phyloP scores from a whole-genome alignment of 2,113 vertebrate species.

The Regulus satrapa region DNA sequence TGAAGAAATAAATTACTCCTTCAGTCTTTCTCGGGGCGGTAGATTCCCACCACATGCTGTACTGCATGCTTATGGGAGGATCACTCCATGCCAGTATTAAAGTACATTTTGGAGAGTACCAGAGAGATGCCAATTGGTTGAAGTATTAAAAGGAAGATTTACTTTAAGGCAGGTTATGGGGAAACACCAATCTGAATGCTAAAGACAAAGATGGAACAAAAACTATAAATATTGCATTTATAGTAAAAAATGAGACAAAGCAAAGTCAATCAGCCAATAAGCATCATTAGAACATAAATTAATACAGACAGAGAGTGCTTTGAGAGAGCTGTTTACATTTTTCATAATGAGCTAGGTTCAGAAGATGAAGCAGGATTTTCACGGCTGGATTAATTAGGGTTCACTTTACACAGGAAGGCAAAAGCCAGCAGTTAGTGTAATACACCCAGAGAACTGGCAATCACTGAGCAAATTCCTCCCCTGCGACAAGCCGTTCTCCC shows the following conservation, averaged over 20 bases:
- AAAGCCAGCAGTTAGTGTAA: background rate
- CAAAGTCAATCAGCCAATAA: background rate
- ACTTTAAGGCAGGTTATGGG: background rate
- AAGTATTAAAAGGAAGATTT: background rate
- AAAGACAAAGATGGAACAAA: background rate
- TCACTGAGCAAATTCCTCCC: background rate
- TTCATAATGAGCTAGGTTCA: slow-evolving; percentile 3
- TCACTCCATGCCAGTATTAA: background rate
- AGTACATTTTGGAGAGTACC: background rate
- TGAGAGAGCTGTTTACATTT: slow-evolving; percentile 18
- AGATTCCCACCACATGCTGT: background rate
- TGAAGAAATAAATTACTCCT: background rate
- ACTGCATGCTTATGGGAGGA: background rate
- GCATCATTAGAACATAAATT: background rate
- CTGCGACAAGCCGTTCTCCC: background rate
- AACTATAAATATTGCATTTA: background rate
- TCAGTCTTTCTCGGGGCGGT: background rate
- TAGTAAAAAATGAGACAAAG: background rate
- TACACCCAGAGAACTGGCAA: background rate
- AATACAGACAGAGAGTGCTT: background rate
- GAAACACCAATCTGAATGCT: background rate
- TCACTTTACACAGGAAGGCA: background rate
- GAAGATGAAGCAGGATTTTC: background rate
- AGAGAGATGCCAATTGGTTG: background rate
- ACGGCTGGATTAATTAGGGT: background rate